These are phyloP conservation scores for Lutjanus erythropterus DNA, from an alignment of 2,113 vertebrate genomes.

Conservation along the genomic window DNA sequence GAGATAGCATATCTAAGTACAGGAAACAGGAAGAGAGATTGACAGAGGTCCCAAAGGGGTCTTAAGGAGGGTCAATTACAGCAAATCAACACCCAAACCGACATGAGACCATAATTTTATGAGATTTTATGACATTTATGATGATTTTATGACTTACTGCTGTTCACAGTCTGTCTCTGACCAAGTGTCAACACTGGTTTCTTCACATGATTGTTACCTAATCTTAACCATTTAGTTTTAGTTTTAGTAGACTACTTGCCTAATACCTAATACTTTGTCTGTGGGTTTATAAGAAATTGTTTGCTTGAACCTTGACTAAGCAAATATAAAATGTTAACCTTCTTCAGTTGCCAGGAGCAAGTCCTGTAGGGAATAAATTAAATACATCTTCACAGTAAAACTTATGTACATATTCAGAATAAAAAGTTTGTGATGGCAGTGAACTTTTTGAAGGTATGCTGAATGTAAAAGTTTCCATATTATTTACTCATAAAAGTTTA, in stretches of 20 bases:
- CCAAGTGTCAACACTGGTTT: background rate
- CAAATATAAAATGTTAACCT: background rate
- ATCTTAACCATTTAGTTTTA: too few relatives aligned
- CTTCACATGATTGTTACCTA: background rate
- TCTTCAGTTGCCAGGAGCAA: background rate
- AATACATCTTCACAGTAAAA: background rate
- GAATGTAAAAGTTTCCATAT: background rate
- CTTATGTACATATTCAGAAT: background rate
- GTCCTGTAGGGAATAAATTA: background rate
- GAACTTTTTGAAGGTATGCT: background rate
- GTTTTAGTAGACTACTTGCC: too few relatives aligned
- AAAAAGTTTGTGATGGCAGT: background rate
- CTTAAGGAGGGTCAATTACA: too few relatives aligned
- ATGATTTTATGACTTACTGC: too few relatives aligned
- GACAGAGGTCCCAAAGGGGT: too few relatives aligned
- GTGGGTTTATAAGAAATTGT: background rate
- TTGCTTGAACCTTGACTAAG: background rate
- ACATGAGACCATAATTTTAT: too few relatives aligned
- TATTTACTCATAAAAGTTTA: background rate
- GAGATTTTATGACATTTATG: too few relatives aligned
- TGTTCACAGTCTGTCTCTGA: background rate
- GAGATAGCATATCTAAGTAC: too few relatives aligned
- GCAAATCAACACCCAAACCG: too few relatives aligned
- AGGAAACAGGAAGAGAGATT: too few relatives aligned
- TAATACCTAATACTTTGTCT: too few relatives aligned